These are phyloP conservation scores for Fragum sueziense DNA, from an alignment of 2,888 invertebrate genomes.

Conservation along the genomic window DNA sequence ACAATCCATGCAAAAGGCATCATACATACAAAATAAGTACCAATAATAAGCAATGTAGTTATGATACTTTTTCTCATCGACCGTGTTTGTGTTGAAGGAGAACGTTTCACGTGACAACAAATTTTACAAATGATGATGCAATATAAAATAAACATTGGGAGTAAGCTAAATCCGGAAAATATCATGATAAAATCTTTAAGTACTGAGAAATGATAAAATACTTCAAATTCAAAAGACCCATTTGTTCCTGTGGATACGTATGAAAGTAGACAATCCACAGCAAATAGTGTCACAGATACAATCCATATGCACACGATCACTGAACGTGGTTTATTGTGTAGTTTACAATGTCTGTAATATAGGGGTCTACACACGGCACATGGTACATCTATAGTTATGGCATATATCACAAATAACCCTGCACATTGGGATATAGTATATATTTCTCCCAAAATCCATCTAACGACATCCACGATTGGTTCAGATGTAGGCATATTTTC, in stretches of 20 bases:
- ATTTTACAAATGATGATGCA: not conserved
- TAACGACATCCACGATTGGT: not conserved
- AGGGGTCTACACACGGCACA: constrained; percentile 1
- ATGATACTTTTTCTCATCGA: not conserved
- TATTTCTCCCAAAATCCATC: not conserved
- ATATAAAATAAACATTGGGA: not conserved
- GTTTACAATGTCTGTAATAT: not conserved
- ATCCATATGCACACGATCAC: not conserved
- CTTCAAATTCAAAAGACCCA: too few species aligned
- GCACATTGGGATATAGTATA: not conserved
- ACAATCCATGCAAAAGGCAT: not conserved
- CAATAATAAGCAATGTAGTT: not conserved
- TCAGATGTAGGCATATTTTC: not conserved
- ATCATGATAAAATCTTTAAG: not conserved
- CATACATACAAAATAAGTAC: not conserved
- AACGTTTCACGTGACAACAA: not conserved
- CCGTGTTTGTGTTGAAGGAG: not conserved
- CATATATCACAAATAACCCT: not conserved
- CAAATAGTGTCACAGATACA: not conserved
- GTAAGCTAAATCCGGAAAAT: not conserved
- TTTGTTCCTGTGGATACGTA: not conserved
- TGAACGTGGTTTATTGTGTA: not conserved
- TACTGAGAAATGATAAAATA: not conserved
- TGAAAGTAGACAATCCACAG: not conserved
- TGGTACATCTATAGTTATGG: not conserved